phyloP scores from a whole-genome alignment of 92 coral and sea anemone genomes.

The Phenganax subtilis region DNA sequence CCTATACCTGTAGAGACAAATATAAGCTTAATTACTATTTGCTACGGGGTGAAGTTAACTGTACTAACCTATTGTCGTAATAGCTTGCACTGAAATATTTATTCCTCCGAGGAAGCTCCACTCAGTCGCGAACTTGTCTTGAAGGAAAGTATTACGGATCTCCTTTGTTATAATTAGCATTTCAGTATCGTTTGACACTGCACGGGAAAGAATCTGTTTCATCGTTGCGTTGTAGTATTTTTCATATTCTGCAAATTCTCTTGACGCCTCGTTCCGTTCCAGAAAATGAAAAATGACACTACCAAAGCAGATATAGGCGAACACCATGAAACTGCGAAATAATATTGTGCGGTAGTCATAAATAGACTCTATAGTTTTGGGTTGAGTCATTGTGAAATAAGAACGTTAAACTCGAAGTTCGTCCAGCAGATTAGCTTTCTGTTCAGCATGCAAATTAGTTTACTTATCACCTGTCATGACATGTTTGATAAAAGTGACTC shows the following conservation, averaged over 20 bases:
- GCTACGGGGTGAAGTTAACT: too few relatives aligned
- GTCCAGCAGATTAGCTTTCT: too few relatives aligned
- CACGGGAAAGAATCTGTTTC: not conserved
- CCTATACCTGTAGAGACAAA: too few relatives aligned
- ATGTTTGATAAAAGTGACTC: too few relatives aligned
- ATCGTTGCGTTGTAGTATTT: constrained; percentile 7
- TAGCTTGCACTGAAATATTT: constrained; percentile 5
- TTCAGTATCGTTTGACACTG: constrained; percentile 11
- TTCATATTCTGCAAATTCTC: not conserved
- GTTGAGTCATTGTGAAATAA: not conserved
- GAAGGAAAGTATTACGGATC: constrained; percentile 8
- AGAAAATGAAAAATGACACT: constrained; percentile 23
- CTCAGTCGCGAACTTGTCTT: not conserved
- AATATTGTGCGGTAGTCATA: constrained; percentile 17
- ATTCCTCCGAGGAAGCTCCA: constrained; percentile 25
- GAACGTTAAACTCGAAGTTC: too few relatives aligned
- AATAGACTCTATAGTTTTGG: not conserved
- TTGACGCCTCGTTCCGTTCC: constrained; percentile 6
- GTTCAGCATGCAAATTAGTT: too few relatives aligned
- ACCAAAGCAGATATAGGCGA: constrained; percentile 20
- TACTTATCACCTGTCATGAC: too few relatives aligned
- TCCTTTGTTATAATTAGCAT: constrained; percentile 2
- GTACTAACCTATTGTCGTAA: constrained; percentile 34
- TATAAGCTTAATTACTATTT: too few relatives aligned
- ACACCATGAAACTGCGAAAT: constrained; percentile 22